These are phyloP conservation scores for Mercenaria mercenaria DNA, from an alignment of 1,140 invertebrate genomes.

Conservation along the genomic window DNA sequence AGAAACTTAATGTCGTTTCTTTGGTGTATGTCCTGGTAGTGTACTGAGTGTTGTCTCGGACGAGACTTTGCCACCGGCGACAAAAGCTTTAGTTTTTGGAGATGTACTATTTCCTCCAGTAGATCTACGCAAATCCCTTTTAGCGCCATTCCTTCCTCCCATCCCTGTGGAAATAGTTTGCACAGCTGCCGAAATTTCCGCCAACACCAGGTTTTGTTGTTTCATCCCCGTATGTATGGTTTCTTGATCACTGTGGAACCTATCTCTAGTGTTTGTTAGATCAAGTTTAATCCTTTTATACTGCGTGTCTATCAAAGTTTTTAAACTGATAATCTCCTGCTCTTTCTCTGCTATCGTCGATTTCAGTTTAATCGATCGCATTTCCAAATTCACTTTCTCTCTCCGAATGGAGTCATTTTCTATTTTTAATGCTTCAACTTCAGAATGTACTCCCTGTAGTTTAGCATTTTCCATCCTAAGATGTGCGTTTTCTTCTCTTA, in stretches of 20 bases:
- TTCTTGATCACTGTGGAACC: conserved; percentile 55
- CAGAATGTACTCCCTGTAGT: not conserved
- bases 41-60: not conserved
- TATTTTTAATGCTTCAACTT: conserved; percentile 8
- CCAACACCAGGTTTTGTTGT: conserved; percentile 39
- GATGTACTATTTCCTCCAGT: not conserved
- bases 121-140: not conserved
- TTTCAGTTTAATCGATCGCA: conserved; percentile 13
- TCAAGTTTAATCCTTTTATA: conserved; percentile 57
- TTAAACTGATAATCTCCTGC: conserved; percentile 42
- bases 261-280: conserved; percentile 53
- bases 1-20: not conserved
- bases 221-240: conserved; percentile 47
- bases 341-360: conserved; percentile 40
- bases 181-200: conserved; percentile 46
- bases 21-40: not conserved
- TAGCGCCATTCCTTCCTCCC: not conserved
- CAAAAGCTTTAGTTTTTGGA: not conserved
- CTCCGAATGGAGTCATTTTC: conserved; percentile 30
- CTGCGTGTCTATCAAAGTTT: conserved; percentile 43
- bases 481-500: conserved; percentile 27
- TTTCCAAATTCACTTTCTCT: conserved; percentile 21
- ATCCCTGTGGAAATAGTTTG: conserved; percentile 21
- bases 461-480: not conserved
- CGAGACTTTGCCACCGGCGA: not conserved